Conservation (phyloP, 2,797 vertebrate genomes). For the Myioborus miniatus region DNA sequence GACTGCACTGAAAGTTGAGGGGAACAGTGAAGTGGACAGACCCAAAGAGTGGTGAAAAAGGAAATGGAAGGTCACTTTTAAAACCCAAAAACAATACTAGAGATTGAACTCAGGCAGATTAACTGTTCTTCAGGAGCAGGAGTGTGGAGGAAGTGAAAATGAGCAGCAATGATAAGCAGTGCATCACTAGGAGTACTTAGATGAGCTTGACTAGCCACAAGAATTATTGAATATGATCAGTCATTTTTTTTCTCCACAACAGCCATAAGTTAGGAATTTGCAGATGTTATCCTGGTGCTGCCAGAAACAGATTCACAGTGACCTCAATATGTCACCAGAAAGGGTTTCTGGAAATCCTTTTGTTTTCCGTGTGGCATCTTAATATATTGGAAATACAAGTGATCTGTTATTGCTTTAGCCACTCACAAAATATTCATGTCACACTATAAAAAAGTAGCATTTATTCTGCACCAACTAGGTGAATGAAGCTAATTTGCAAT, state of each 20-base stretch:
- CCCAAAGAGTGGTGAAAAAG: background rate
- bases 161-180: background rate
- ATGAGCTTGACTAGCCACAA: background rate
- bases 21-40: background rate
- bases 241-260: background rate
- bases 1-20: background rate
- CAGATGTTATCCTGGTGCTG: background rate
- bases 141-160: background rate
- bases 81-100: background rate
- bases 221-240: background rate
- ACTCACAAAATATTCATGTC: background rate
- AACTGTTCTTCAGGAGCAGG: background rate
- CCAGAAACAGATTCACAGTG: background rate
- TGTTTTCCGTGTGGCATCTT: background rate
- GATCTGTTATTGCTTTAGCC: background rate
- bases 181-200: background rate
- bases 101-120: background rate
- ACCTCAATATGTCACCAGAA: conserved; percentile 41
- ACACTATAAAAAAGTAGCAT: background rate
- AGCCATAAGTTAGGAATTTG: background rate
- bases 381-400: background rate
- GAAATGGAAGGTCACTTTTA: background rate
- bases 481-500: background rate
- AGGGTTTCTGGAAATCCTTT: background rate
- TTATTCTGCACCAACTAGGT: background rate